These are phyloP conservation scores for Drosophila kokeensis DNA, from an alignment of 2,888 invertebrate genomes.

Conservation along the genomic window DNA sequence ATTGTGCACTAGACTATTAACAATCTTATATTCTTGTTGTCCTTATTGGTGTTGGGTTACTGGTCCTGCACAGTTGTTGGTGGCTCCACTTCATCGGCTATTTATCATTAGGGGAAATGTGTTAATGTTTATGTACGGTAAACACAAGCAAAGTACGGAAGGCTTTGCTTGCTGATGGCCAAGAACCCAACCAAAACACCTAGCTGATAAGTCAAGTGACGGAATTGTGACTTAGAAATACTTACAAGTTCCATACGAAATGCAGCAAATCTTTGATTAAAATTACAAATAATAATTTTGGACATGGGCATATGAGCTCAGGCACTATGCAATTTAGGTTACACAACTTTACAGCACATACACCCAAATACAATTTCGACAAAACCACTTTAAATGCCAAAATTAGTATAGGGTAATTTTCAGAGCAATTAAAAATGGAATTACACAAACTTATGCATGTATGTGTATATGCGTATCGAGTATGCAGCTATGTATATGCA, in stretches of 20 bases:
- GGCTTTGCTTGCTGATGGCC: slow-evolving; percentile 16
- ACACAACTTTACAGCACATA: slow-evolving; percentile 20
- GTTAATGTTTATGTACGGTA: slow-evolving; percentile 48
- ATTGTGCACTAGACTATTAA: slow-evolving; percentile 29
- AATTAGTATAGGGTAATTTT: too few species aligned
- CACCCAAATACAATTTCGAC: slow-evolving; percentile 2
- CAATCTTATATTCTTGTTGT: slow-evolving; percentile 37
- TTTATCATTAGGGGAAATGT: slow-evolving; percentile 51
- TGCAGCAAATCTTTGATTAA: slow-evolving; percentile 7
- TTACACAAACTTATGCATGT: not conserved
- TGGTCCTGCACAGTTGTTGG: slow-evolving; percentile 12
- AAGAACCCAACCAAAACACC: slow-evolving; percentile 24
- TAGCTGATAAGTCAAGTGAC: slow-evolving; percentile 8
- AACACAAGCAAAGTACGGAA: slow-evolving; percentile 33
- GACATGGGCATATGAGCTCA: slow-evolving; percentile 20
- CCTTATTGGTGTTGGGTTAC: slow-evolving; percentile 27
- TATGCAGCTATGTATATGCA: slow-evolving; percentile 15
- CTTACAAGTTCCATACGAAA: not conserved
- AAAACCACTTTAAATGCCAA: slow-evolving; percentile 16
- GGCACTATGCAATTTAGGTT: slow-evolving; percentile 10
- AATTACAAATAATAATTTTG: slow-evolving; percentile 54
- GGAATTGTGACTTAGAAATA: slow-evolving; percentile 5
- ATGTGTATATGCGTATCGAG: not conserved
- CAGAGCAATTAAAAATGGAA: not conserved
- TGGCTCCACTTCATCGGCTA: slow-evolving; percentile 19